phyloP scores from a whole-genome alignment of 2,797 vertebrate species.

The Melopsittacus undulatus region DNA sequence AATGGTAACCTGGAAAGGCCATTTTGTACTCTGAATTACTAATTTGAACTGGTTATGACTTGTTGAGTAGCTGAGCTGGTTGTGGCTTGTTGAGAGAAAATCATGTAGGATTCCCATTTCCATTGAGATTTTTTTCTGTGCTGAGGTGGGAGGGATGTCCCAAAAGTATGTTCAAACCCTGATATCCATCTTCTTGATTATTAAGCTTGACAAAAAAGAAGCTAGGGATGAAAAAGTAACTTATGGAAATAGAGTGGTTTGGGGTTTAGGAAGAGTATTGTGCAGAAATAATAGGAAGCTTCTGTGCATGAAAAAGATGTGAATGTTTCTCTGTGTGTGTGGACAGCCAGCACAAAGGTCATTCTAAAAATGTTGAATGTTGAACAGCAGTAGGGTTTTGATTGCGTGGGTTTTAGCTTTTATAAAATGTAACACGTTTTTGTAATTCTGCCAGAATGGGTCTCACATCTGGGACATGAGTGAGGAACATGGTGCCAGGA shows the following conservation, averaged over 20 bases:
- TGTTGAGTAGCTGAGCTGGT: background rate
- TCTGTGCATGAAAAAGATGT: background rate
- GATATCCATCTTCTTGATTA: background rate
- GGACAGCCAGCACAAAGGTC: background rate
- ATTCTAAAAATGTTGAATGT: background rate
- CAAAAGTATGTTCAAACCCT: background rate
- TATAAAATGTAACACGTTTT: background rate
- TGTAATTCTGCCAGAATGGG: background rate
- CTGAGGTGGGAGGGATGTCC: background rate
- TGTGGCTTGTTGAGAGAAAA: background rate
- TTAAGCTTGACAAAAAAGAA: background rate
- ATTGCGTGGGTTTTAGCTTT: background rate
- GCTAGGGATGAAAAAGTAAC: background rate
- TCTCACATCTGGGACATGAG: background rate
- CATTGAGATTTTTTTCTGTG: background rate
- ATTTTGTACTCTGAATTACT: background rate
- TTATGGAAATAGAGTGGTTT: background rate
- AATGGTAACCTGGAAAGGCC: background rate
- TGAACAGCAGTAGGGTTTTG: background rate
- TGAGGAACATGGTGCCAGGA: background rate
- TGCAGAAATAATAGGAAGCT: background rate
- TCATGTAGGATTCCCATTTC: background rate
- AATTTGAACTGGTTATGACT: background rate
- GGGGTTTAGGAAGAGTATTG: background rate
- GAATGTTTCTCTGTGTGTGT: rapidly evolving